Evolutionary conservation across 2,888 invertebrate species (phyloP).

Genomic region (Epinotia brunnichana): DNA sequence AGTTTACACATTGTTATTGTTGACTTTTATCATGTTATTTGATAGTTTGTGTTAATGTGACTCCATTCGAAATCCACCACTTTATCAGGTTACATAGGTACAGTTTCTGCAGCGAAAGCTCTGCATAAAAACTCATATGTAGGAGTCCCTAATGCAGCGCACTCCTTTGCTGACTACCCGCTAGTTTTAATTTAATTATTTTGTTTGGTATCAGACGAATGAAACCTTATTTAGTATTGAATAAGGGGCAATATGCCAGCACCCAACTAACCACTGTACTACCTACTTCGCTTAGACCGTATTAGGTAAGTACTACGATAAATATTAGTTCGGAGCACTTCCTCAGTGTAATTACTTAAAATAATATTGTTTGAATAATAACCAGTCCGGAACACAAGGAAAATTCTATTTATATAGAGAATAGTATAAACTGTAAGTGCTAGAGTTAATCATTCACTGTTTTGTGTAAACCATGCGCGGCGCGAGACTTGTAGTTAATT

Average conservation of each 20-base stretch:
- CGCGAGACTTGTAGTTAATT: constrained; percentile 55
- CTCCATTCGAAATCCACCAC: too few relatives aligned
- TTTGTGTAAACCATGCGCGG: constrained; percentile 58
- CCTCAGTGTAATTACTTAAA: constrained; percentile 19
- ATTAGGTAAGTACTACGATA: not conserved
- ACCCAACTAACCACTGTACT: not conserved
- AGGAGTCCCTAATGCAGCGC: too few relatives aligned
- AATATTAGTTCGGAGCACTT: not conserved
- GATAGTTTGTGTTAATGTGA: too few relatives aligned
- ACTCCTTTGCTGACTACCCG: too few relatives aligned
- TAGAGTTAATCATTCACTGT: constrained; percentile 60
- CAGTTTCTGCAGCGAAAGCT: too few relatives aligned
- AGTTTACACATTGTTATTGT: too few relatives aligned
- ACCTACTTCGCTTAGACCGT: not conserved
- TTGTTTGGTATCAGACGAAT: too few relatives aligned
- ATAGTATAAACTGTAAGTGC: constrained; percentile 54
- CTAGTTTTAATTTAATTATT: too few relatives aligned
- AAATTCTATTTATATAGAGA: constrained; percentile 52
- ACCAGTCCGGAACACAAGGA: constrained; percentile 47
- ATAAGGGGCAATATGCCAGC: not conserved
- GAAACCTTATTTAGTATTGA: not conserved
- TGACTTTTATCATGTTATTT: too few relatives aligned
- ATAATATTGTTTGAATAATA: constrained; percentile 27
- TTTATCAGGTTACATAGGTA: too few relatives aligned
- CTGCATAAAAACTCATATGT: too few relatives aligned